Evolutionary conservation across 2,113 vertebrate species (phyloP).

Genomic region (Ibidorhyncha struthersii): DNA sequence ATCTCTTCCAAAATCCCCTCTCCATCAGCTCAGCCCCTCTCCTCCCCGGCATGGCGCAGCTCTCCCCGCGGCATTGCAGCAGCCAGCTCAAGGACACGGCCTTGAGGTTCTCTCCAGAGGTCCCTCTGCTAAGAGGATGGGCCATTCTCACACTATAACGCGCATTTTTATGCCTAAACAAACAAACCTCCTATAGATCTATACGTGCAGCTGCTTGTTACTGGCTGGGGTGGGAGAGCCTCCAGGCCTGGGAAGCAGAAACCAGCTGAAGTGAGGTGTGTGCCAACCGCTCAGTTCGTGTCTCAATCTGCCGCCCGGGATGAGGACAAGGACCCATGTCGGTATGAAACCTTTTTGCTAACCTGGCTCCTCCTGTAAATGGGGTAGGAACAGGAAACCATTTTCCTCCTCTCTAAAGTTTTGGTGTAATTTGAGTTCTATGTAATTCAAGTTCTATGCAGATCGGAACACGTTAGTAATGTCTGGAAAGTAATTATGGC

Average conservation of each 20-base stretch:
- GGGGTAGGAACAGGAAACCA: conserved; percentile 3
- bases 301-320: not conserved
- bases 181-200: not conserved
- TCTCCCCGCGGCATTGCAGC: accelerated
- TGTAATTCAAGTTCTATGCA: conserved; percentile 36
- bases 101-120: not conserved
- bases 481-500: conserved; percentile 54
- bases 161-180: not conserved
- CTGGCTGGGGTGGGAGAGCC: not conserved
- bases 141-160: not conserved
- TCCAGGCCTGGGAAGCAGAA: not conserved
- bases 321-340: not conserved
- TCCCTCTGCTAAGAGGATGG: not conserved
- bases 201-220: not conserved
- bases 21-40: not conserved
- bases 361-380: not conserved
- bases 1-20: not conserved
- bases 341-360: not conserved
- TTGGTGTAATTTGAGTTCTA: conserved; percentile 27
- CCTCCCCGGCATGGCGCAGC: accelerated
- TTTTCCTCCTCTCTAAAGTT: not conserved
- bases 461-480: conserved; percentile 41
- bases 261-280: not conserved
- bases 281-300: accelerated
- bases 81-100: not conserved